phyloP scores from a whole-genome alignment of 2,888 invertebrate species.

The Drosophila setosimentum region DNA sequence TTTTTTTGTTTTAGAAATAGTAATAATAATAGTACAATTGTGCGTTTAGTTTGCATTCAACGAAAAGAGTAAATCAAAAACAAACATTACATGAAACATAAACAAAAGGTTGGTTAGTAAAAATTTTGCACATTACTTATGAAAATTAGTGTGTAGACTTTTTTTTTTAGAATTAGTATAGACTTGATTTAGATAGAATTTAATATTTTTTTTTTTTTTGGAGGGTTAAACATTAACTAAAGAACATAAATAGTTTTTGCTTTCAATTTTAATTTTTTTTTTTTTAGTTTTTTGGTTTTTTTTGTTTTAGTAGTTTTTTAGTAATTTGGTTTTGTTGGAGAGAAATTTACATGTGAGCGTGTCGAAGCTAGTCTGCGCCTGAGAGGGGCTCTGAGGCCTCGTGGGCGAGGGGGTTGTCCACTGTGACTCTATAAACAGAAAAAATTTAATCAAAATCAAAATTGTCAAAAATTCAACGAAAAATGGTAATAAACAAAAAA shows the following conservation, averaged over 20 bases:
- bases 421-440: constrained; percentile 86
- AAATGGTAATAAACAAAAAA: constrained; percentile 29
- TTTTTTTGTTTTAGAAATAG: not conserved
- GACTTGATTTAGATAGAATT: constrained; percentile 37
- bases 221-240: constrained; percentile 63
- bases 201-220: constrained; percentile 28
- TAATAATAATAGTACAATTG: constrained; percentile 36
- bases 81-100: constrained; percentile 62
- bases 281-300: constrained; percentile 5
- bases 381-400: constrained; percentile 86
- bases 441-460: constrained; percentile 82
- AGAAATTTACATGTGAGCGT: constrained; percentile 86
- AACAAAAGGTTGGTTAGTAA: constrained; percentile 65
- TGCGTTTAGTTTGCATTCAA: constrained; percentile 64
- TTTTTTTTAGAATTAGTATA: constrained; percentile 47
- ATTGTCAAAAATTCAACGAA: constrained; percentile 59
- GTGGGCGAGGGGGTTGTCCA: constrained; percentile 86
- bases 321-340: constrained; percentile 70
- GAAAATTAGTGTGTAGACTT: constrained; percentile 61
- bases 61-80: constrained; percentile 38
- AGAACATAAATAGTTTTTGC: constrained; percentile 59
- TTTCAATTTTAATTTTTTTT: constrained; percentile 50
- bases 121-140: constrained; percentile 71
- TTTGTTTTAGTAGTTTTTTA: constrained; percentile 59
- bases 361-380: constrained; percentile 86